Evolutionary conservation across 1,140 invertebrate species (phyloP).

Genomic region (Mizuhopecten yessoensis): DNA sequence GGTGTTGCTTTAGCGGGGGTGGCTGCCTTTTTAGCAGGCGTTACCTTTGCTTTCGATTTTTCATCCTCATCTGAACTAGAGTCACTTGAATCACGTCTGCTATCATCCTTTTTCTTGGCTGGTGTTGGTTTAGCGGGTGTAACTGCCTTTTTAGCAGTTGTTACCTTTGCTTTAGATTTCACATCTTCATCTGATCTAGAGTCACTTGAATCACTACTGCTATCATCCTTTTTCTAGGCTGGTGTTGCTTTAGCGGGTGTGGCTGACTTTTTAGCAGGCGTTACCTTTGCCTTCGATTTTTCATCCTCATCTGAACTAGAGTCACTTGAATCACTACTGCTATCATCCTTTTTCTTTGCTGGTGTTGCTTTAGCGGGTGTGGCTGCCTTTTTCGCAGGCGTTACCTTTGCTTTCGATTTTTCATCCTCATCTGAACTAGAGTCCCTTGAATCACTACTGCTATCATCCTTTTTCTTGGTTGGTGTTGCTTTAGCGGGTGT

Average conservation of each 20-base stretch:
- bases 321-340: conserved; percentile 56
- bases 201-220: conserved; percentile 50
- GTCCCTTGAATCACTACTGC: conserved; percentile 61
- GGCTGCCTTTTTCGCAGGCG: conserved; percentile 40
- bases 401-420: not conserved
- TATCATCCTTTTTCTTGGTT: conserved; percentile 50
- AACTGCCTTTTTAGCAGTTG: not conserved
- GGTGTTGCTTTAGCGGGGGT: not conserved
- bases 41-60: conserved; percentile 27
- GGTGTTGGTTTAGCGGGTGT: conserved; percentile 51
- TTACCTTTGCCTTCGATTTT: conserved; percentile 45
- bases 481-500: conserved; percentile 23
- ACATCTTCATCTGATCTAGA: conserved; percentile 52
- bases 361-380: conserved; percentile 42
- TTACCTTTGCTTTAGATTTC: conserved; percentile 42
- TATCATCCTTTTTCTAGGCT: conserved; percentile 50
- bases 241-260: conserved; percentile 43
- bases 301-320: conserved; percentile 50
- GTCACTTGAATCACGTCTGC: conserved; percentile 51
- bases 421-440: conserved; percentile 55
- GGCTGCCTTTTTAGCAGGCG: not conserved
- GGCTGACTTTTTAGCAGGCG: conserved; percentile 38
- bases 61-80: conserved; percentile 44
- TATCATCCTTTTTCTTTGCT: conserved; percentile 42
- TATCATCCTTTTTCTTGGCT: conserved; percentile 46